Evolutionary conservation across 2,113 vertebrate genomes (phyloP).

Genomic region (Microtus ochrogaster): DNA sequence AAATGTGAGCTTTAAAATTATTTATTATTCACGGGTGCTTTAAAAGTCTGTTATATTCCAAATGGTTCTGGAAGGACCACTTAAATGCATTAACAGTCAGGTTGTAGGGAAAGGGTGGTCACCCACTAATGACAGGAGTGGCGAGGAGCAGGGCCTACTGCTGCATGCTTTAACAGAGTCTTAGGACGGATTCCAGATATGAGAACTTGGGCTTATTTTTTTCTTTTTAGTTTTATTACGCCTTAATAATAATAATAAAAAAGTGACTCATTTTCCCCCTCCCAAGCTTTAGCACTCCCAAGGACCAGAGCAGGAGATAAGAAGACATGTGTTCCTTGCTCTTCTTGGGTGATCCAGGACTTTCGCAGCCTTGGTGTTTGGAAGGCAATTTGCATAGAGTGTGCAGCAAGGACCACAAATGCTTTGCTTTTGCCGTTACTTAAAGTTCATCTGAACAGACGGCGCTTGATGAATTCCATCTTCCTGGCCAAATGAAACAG

Average conservation of each 20-base stretch:
- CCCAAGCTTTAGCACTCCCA: conserved; percentile 41
- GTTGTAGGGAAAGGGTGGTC: conserved; percentile 67
- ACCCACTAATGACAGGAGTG: conserved; percentile 75
- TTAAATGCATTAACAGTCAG: conserved; percentile 84
- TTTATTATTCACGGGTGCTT: conserved; percentile 88
- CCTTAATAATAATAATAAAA: not conserved
- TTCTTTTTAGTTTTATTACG: conserved; percentile 45
- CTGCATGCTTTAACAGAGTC: conserved; percentile 19
- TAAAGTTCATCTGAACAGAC: conserved; percentile 88
- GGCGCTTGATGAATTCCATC: conserved; percentile 82
- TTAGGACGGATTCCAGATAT: conserved; percentile 66
- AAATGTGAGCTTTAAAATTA: conserved; percentile 88
- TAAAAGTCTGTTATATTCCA: conserved; percentile 86
- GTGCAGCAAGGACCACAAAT: conserved; percentile 81
- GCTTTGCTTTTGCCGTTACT: conserved; percentile 85
- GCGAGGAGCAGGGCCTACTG: not conserved
- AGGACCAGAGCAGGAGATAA: conserved; percentile 47
- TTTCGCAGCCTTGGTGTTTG: conserved; percentile 72
- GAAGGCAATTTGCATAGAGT: conserved; percentile 77
- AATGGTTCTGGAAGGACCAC: conserved; percentile 83
- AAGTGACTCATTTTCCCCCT: not conserved
- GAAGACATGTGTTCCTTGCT: conserved; percentile 64
- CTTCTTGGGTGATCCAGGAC: conserved; percentile 74
- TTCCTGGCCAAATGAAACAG: conserved; percentile 84
- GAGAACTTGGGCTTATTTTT: not conserved